Evolutionary conservation across 2,797 vertebrate genomes (phyloP).

Genomic region (Meda fulgida): DNA sequence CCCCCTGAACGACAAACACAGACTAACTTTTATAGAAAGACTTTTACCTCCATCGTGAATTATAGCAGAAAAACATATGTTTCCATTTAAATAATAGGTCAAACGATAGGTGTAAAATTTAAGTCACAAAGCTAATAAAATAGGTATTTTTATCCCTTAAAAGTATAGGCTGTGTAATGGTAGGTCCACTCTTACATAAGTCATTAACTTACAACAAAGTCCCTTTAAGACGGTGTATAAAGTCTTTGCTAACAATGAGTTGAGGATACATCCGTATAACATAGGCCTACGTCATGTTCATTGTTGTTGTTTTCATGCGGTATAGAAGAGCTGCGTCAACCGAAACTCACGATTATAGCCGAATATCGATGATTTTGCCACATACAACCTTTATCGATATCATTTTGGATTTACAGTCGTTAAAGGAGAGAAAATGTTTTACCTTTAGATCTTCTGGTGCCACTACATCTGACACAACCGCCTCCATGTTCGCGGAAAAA

Average conservation of each 20-base stretch:
- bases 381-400: not conserved
- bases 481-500: slow-evolving; percentile 61
- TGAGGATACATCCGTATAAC: not conserved
- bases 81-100: no score
- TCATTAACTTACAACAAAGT: not conserved
- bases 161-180: not conserved
- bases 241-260: not conserved
- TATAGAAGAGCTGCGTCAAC: not conserved
- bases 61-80: not conserved
- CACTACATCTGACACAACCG: slow-evolving; percentile 57
- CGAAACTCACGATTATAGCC: not conserved
- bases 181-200: not conserved
- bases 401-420: not conserved
- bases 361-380: not conserved
- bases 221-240: no score
- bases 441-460: slow-evolving; percentile 64
- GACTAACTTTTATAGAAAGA: not conserved
- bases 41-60: not conserved
- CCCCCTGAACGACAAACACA: not conserved
- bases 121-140: not conserved
- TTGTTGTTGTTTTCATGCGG: not conserved
- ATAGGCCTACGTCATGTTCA: no score
- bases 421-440: not conserved
- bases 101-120: not conserved
- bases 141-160: not conserved